Conservation (phyloP, 2,113 vertebrate genomes). For the Columbina picui region DNA sequence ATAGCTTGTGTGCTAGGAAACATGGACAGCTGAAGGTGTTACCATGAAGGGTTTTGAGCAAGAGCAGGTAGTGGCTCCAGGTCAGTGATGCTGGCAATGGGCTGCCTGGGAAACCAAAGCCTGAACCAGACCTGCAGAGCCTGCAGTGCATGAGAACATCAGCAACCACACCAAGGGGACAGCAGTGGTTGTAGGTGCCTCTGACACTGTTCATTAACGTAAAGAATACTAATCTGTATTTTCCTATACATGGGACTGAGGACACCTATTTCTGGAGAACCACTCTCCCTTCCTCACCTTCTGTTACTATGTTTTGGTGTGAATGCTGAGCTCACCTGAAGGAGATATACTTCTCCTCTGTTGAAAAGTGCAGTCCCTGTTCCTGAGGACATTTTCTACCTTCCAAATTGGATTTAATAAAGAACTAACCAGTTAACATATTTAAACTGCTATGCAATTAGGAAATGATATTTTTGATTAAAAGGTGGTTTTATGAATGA, state of each 20-base stretch:
- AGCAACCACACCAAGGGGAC: not conserved
- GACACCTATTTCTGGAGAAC: not conserved
- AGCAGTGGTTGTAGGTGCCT: not conserved
- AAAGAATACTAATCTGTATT: not conserved
- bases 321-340: not conserved
- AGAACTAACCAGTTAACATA: not conserved
- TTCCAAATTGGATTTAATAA: not conserved
- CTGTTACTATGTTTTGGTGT: not conserved
- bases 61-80: not conserved
- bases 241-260: not conserved
- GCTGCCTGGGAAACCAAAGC: not conserved
- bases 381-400: not conserved
- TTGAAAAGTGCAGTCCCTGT: not conserved
- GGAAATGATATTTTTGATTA: not conserved
- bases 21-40: not conserved
- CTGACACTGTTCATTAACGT: not conserved
- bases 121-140: not conserved
- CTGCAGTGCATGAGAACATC: accelerated
- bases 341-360: not conserved
- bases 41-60: not conserved
- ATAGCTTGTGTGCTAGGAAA: not conserved
- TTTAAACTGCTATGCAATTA: not conserved
- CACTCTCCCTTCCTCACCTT: not conserved
- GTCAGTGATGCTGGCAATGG: not conserved
- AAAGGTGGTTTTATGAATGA: not conserved